phyloP scores from a whole-genome alignment of 2,113 vertebrate species.

The Blennius ocellaris region DNA sequence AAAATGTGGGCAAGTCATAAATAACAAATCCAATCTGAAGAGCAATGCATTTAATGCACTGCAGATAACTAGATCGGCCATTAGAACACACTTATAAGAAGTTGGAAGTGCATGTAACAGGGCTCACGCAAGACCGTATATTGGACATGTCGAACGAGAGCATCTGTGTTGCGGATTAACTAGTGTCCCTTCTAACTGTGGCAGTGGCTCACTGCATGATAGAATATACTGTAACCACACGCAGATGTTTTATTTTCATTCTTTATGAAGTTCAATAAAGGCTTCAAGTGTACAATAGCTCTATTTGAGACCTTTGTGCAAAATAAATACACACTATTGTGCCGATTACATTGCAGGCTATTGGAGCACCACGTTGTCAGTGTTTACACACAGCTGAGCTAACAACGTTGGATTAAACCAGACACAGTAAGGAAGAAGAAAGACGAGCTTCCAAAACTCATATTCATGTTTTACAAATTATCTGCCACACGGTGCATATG shows the following conservation, averaged over 20 bases:
- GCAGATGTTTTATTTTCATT: background rate
- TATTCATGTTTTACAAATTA: no score
- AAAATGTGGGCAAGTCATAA: background rate
- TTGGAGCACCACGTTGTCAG: background rate
- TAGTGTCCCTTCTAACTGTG: background rate
- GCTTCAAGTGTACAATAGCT: no score
- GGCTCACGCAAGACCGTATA: background rate
- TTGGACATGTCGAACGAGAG: background rate
- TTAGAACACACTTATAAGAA: slow-evolving; percentile 7
- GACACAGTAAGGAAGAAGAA: no score
- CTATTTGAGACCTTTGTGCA: background rate
- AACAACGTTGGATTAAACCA: no score
- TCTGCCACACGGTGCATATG: no score
- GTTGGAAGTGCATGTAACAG: slow-evolving; percentile 1
- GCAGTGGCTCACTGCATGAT: background rate
- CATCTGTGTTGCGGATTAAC: background rate
- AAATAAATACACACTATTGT: background rate
- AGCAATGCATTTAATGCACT: background rate
- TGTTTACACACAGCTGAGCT: no score
- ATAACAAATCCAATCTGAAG: slow-evolving; percentile 2
- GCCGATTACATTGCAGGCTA: background rate
- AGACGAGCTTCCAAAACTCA: no score
- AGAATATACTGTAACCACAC: slow-evolving; percentile 8
- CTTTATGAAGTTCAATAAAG: no score
- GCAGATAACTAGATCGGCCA: background rate